phyloP scores from a whole-genome alignment of 2,113 vertebrate genomes.

The Peucedramus taeniatus region DNA sequence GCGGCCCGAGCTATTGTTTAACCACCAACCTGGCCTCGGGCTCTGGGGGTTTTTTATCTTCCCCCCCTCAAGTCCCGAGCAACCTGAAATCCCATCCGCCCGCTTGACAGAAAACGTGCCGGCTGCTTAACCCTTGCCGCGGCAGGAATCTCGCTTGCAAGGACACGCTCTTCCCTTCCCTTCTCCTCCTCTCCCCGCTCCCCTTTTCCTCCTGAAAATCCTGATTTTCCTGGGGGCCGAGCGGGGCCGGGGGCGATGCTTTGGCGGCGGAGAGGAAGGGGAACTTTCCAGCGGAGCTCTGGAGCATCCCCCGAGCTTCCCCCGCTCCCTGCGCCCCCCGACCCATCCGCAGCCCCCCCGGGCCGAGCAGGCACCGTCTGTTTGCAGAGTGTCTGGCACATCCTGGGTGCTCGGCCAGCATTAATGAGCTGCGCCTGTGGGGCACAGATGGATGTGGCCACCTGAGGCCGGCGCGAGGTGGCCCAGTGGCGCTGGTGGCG shows the following conservation, averaged over 20 bases:
- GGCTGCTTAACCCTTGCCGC: constrained; percentile 24
- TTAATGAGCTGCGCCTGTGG: constrained; percentile 6
- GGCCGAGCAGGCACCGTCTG: neutral
- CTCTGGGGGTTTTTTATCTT: neutral
- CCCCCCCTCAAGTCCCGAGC: neutral
- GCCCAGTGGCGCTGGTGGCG: neutral
- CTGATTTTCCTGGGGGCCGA: rapidly evolving
- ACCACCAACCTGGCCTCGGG: constrained; percentile 22
- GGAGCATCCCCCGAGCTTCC: neutral
- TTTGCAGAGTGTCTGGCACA: constrained; percentile 40
- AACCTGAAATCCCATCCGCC: constrained; percentile 43
- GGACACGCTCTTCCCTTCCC: neutral
- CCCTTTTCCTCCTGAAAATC: neutral
- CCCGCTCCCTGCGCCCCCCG: neutral
- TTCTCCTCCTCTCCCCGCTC: neutral
- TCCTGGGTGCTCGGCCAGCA: neutral
- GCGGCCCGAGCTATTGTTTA: constrained; percentile 53
- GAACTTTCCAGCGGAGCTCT: rapidly evolving
- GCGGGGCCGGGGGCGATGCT: neutral
- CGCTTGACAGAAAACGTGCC: constrained; percentile 13
- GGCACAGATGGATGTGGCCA: neutral
- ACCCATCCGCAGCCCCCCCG: neutral
- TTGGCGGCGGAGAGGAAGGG: neutral
- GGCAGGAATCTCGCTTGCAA: neutral
- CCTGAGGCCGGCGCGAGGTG: neutral